These are phyloP conservation scores for Haemorhous mexicanus DNA, from an alignment of 2,113 vertebrate species.

Conservation along the genomic window DNA sequence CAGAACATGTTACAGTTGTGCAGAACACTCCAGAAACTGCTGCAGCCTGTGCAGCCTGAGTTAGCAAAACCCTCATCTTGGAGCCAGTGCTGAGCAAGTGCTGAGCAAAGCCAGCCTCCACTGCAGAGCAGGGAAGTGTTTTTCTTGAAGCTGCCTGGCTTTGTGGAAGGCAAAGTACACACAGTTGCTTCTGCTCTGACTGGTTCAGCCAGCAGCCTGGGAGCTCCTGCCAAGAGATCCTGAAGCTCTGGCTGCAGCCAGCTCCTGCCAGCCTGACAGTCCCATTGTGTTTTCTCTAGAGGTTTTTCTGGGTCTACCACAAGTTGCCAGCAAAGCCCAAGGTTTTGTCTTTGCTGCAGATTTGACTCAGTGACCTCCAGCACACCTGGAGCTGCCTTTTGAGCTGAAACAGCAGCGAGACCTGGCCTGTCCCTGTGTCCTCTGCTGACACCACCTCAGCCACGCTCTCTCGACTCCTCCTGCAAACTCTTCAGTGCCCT, in stretches of 20 bases:
- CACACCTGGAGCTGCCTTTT: not conserved
- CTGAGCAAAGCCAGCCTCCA: not conserved
- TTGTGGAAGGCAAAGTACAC: not conserved
- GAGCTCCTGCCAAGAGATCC: not conserved
- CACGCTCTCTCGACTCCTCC: accelerated
- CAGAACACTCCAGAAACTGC: not conserved
- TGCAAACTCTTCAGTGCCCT: not conserved
- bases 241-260: not conserved
- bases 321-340: not conserved
- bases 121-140: not conserved
- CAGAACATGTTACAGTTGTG: accelerated
- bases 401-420: not conserved
- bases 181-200: not conserved
- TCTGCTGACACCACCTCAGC: not conserved
- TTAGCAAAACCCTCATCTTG: not conserved
- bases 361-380: not conserved
- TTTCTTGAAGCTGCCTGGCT: not conserved
- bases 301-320: not conserved
- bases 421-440: not conserved
- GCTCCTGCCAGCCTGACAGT: not conserved
- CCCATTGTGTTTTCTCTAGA: not conserved
- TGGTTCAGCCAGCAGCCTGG: not conserved
- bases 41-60: not conserved
- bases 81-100: accelerated
- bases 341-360: not conserved